These are phyloP conservation scores for Aradophagus sp. DNA, from an alignment of 1,140 invertebrate species.

Conservation along the genomic window DNA sequence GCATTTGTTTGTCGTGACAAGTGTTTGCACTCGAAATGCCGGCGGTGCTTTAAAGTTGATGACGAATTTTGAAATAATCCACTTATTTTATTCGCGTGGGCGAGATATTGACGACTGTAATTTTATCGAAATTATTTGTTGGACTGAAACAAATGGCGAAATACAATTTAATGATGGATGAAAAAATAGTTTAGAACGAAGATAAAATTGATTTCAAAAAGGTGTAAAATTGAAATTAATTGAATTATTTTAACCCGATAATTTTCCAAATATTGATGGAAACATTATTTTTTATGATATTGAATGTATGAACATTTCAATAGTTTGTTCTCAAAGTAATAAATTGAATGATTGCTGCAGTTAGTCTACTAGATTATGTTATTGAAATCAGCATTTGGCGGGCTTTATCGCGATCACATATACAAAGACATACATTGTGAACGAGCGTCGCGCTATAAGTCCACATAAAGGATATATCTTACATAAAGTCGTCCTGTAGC, in stretches of 20 bases:
- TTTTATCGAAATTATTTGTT: too few relatives aligned
- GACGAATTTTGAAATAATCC: slow-evolving; percentile 43
- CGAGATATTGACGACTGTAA: slow-evolving; percentile 22
- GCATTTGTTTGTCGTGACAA: slow-evolving; percentile 6
- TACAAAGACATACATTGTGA: slow-evolving; percentile 41
- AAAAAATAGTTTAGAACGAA: too few relatives aligned
- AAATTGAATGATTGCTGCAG: too few relatives aligned
- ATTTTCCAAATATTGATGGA: too few relatives aligned
- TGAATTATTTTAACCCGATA: too few relatives aligned
- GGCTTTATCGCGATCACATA: slow-evolving; percentile 17
- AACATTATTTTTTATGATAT: too few relatives aligned
- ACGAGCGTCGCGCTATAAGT: slow-evolving; percentile 22
- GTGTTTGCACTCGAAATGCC: slow-evolving; percentile 42
- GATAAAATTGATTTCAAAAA: too few relatives aligned
- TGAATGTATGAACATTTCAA: too few relatives aligned
- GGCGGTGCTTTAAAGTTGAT: slow-evolving; percentile 37
- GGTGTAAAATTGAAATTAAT: too few relatives aligned
- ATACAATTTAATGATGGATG: too few relatives aligned
- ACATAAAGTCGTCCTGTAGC: slow-evolving; percentile 47
- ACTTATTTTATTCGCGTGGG: slow-evolving; percentile 27
- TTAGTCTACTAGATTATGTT: slow-evolving; percentile 24
- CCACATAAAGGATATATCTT: slow-evolving; percentile 46
- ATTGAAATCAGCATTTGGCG: slow-evolving; percentile 25
- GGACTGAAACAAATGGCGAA: too few relatives aligned
- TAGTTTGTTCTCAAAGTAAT: too few relatives aligned